These are phyloP conservation scores for Melitaea cinxia DNA, from an alignment of 1,140 invertebrate genomes.

Conservation along the genomic window DNA sequence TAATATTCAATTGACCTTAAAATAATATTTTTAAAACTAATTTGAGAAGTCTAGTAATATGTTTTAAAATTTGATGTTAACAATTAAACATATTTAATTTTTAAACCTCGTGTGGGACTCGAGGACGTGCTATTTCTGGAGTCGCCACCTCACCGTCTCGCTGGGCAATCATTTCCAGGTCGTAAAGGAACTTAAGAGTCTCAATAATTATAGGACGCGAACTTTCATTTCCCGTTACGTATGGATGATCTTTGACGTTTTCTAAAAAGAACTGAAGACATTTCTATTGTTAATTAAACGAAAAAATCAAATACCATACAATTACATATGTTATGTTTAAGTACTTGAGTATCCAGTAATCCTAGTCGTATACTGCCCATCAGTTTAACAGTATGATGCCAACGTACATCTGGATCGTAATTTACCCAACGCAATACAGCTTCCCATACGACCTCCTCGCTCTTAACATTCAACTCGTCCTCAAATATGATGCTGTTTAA, in stretches of 20 bases:
- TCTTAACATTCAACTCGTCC: slow-evolving; percentile 88
- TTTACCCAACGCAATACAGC: slow-evolving; percentile 83
- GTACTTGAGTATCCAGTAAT: slow-evolving; percentile 89
- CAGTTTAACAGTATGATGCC: slow-evolving; percentile 86
- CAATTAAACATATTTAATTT: no score
- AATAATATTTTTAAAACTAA: no score
- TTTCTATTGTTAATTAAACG: no score
- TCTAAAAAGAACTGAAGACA: slow-evolving; percentile 81
- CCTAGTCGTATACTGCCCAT: slow-evolving; percentile 92
- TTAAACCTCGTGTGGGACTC: slow-evolving; percentile 85
- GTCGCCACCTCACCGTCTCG: slow-evolving; percentile 83
- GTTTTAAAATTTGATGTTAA: no score
- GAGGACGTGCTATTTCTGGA: slow-evolving; percentile 83
- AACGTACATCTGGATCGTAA: slow-evolving; percentile 84
- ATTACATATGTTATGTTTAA: not conserved
- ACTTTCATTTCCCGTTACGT: slow-evolving; percentile 84
- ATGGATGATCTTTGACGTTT: slow-evolving; percentile 84
- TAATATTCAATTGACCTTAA: no score
- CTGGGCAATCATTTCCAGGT: slow-evolving; percentile 83
- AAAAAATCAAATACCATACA: no score
- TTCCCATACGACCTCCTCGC: slow-evolving; percentile 83
- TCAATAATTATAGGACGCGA: slow-evolving; percentile 86
- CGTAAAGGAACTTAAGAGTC: slow-evolving; percentile 83
- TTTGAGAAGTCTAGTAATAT: no score
- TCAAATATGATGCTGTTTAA: slow-evolving; percentile 87